Conservation (phyloP, 2,113 vertebrate genomes). For the Rhegmatorhina hoffmannsi region DNA sequence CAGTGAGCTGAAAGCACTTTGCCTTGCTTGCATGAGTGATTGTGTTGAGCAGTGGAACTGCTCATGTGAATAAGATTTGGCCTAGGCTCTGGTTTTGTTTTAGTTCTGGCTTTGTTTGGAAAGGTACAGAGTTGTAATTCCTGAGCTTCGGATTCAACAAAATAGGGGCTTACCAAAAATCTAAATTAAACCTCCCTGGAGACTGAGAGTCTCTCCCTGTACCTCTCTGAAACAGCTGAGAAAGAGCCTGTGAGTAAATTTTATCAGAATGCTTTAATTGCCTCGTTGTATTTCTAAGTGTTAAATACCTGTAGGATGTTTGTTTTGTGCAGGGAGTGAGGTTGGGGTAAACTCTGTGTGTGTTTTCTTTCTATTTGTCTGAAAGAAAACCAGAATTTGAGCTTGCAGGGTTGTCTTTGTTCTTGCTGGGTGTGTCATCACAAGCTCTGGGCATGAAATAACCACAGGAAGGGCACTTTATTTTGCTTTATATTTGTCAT, state of each 20-base stretch:
- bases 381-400: background rate
- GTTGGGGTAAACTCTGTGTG: background rate
- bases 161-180: conserved; percentile 36
- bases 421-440: background rate
- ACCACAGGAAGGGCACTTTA: background rate
- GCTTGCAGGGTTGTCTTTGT: background rate
- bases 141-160: background rate
- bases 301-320: background rate
- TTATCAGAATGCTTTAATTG: background rate
- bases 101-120: conserved; percentile 59
- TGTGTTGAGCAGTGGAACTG: background rate
- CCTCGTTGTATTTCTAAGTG: rapidly evolving
- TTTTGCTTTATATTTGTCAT: background rate
- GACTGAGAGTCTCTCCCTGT: conserved; percentile 9
- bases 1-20: background rate
- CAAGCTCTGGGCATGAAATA: background rate
- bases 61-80: conserved; percentile 49
- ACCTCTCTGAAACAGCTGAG: conserved; percentile 5
- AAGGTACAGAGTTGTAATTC: conserved; percentile 19
- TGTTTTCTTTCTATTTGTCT: background rate
- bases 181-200: background rate
- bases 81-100: conserved; percentile 43
- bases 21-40: conserved; percentile 27
- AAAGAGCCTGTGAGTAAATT: background rate
- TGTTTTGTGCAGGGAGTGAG: background rate